Conservation (phyloP, 2,888 invertebrate species). For the Doris montereyensis region DNA sequence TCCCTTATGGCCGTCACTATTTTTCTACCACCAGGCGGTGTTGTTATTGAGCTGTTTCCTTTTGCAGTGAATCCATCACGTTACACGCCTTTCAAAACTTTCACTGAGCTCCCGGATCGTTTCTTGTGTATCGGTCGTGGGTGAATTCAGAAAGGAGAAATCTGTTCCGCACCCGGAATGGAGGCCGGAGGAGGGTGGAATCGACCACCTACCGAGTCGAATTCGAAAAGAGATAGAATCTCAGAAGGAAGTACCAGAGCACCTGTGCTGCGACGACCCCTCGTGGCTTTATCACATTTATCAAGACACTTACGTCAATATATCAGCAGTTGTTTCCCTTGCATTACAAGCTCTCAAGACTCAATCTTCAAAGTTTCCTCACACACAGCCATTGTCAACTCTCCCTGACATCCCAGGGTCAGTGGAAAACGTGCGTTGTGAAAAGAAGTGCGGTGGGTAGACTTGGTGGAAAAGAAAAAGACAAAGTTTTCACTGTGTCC, state of each 20-base stretch:
- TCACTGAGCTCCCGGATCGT: conserved; percentile 68
- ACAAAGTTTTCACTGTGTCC: too few relatives aligned
- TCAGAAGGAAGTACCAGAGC: conserved; percentile 68
- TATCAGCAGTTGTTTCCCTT: conserved; percentile 50
- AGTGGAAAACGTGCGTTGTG: conserved; percentile 8
- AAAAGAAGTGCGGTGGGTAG: too few relatives aligned
- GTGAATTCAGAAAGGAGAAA: conserved; percentile 67
- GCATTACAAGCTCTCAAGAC: conserved; percentile 45
- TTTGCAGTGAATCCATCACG: conserved; percentile 73
- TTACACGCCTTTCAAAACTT: conserved; percentile 74
- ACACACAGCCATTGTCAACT: neutral
- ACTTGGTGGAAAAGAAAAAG: too few relatives aligned
- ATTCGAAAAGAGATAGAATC: conserved; percentile 64
- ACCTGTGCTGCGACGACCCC: conserved; percentile 75
- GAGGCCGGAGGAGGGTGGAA: conserved; percentile 71
- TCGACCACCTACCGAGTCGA: conserved; percentile 67
- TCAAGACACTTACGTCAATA: conserved; percentile 75
- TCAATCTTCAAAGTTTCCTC: neutral
- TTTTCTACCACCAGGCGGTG: conserved; percentile 71
- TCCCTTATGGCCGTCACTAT: conserved; percentile 73
- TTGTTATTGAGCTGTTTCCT: conserved; percentile 75
- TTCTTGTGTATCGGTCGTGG: conserved; percentile 73
- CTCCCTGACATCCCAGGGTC: conserved; percentile 11
- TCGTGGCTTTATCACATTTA: conserved; percentile 75
- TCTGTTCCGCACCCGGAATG: conserved; percentile 71